Evolutionary conservation across 1,140 invertebrate genomes (phyloP), one percentile per base, ranked within the genome.

Genomic region (Chrysomallon squamiferum): DNA sequence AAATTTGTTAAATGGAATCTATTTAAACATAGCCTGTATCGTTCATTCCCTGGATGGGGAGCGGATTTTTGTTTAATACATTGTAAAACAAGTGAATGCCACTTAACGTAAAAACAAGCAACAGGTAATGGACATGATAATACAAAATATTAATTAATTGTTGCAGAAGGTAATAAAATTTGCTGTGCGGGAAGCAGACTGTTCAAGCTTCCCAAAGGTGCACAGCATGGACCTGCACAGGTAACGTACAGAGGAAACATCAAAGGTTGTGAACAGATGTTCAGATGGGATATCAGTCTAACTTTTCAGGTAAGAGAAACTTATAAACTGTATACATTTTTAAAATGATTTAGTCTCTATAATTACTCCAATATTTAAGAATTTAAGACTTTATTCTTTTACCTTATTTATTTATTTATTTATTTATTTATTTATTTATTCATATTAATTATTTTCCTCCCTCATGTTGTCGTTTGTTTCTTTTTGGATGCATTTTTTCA

Each of bases 241-340:
- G 59, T 62, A 7, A 62, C 59, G 1, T 62, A 62, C 59, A 62
- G 49, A 62, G 59, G 59, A 7, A 20, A 50, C 45, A 62, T 62
- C 59, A 29, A 41, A 20, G 59, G 43, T 25, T 49, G 27, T 33
- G 11, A 41, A 22, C 15, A 27, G 22, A 43, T 25, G 25, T 30
- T 62, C 0, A 29, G 15, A 27, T 62, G 45, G 59, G 59, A 62
- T 22, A n/a, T 62, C 27, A 45, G 29, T 30, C 15, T 62, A 15
- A 50, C 27, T 33, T 62, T 62, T 50, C 15, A 43, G 45, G 59
- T 62, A 43, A 54, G 50, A 6, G 22, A 47, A 20, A 3, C 6
- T n/a, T 1, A 20, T 5, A 22, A 4, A 7, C n/a, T 0, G 4
- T 47, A 11, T 43, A n/a, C n/a, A 11, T 43, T 43, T 11, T 9